Evolutionary conservation across 1,140 invertebrate genomes (phyloP), one percentile per base, ranked within the genome.

Genomic region (Diabrotica undecimpunctata): DNA sequence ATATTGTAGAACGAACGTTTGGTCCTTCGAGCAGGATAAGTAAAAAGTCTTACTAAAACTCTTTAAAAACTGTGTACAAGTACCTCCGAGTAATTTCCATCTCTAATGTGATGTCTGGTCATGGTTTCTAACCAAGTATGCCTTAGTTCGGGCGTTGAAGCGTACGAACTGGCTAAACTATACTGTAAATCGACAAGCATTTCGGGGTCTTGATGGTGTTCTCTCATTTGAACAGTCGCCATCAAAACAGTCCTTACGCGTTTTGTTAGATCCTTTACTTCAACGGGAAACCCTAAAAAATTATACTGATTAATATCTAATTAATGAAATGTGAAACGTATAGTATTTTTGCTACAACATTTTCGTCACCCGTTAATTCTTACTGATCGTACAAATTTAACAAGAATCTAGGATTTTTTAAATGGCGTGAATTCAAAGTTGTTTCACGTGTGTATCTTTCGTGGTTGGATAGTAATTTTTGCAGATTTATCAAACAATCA

Each of bases 61-160:
- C 25, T 4, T 25, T 2, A 25, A 25, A 25, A 25, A 25, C 25
- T 25, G n/a, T 46, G 41, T 7, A 37, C 55, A 61, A 66, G 65
- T 75, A 87, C 87, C 81, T 94, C 92, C 2, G 93, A 93, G 75
- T 86, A 89, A 81, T 95, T 90, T 12, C 83, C 84, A 76, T 93
- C 87, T 63, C 88, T 83, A 0, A 87, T 83, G 76, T 97, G 94
- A 79, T 94, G 90, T 54, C 88, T 83, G 64, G 94, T 92, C 87
- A 98, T 95, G 5, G 92, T 93, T 68, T 96, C 90, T 5, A 98
- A 84, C 95, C 95, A 96, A 0, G 95, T 96, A 76, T 94, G 91
- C 3, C 96, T 81, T 52, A 98, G 80, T 76, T 96, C 93, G 5
- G 95, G 94, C 0, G 94, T 97, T 60, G 93, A 95, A 54, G 95